Evolutionary conservation across 2,113 vertebrate species (phyloP).

Genomic region (Melozone crissalis): DNA sequence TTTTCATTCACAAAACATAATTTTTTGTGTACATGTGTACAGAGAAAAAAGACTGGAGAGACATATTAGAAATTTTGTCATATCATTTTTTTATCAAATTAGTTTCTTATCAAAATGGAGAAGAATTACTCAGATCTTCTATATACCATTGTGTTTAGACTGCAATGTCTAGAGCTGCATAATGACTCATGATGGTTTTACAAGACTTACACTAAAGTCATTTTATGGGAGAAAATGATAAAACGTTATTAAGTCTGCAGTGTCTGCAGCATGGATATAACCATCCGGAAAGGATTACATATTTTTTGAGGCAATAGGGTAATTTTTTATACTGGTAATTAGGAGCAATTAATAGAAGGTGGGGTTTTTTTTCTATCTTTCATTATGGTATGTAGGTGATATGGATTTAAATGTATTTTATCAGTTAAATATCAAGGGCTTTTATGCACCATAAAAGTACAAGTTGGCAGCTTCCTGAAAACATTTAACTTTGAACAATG

Average conservation of each 20-base stretch:
- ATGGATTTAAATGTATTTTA: neutral
- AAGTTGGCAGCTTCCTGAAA: neutral
- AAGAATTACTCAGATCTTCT: neutral
- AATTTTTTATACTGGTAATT: neutral
- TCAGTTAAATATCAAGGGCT: neutral
- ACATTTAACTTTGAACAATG: neutral
- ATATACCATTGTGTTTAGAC: neutral
- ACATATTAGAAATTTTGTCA: neutral
- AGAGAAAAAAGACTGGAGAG: neutral
- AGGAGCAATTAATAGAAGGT: neutral
- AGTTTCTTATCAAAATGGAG: neutral
- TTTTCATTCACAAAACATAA: neutral
- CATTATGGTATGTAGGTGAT: neutral
- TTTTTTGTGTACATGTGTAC: neutral
- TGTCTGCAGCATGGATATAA: neutral
- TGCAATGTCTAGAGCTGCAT: neutral
- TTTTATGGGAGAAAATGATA: neutral
- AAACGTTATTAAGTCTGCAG: neutral
- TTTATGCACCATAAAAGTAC: neutral
- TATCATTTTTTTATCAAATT: neutral
- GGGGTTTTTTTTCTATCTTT: neutral
- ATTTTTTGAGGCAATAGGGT: neutral
- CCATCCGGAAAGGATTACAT: neutral
- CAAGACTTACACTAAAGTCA: neutral
- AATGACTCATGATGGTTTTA: neutral